A percentile compares a stretch with the other conserved stretches of the same genome.
phyloP scores from a whole-genome alignment of 2,113 vertebrate species.

The Egretta garzetta region DNA sequence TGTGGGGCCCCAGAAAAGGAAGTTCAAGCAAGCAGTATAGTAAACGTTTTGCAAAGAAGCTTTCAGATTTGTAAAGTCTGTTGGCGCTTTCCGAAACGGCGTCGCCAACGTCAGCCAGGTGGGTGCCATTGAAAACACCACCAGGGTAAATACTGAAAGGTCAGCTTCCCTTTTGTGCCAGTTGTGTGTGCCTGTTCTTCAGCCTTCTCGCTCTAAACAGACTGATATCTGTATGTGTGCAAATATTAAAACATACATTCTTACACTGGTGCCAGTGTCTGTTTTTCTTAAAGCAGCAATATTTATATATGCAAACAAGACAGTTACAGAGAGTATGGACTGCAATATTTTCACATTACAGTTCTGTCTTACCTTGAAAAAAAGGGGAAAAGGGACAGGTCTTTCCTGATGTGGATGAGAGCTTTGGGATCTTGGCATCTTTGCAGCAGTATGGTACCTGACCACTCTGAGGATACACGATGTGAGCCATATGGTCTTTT shows the following conservation, averaged over 20 bases:
- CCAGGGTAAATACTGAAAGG: slow-evolving; percentile 55
- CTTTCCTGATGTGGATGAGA: neutral
- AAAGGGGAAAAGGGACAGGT: neutral
- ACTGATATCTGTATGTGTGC: slow-evolving; percentile 34
- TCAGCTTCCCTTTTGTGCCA: slow-evolving; percentile 63
- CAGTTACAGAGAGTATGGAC: neutral
- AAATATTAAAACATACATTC: slow-evolving; percentile 42
- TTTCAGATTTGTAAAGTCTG: slow-evolving; percentile 37
- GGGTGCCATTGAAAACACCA: slow-evolving; percentile 61
- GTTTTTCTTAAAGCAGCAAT: slow-evolving; percentile 36
- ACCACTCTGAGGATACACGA: neutral
- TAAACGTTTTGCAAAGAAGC: slow-evolving; percentile 38
- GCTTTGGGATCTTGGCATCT: neutral
- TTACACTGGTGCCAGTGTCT: slow-evolving; percentile 28
- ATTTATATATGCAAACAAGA: slow-evolving; percentile 53
- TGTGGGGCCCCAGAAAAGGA: slow-evolving; percentile 26
- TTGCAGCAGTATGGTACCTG: neutral
- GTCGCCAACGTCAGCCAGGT: slow-evolving; percentile 48
- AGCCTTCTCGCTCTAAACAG: slow-evolving; percentile 18
- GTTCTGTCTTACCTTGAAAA: neutral
- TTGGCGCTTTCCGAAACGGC: neutral
- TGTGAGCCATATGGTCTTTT: neutral
- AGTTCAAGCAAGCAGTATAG: neutral
- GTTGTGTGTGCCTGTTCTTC: slow-evolving; percentile 16
- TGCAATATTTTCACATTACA: neutral